phyloP scores from a whole-genome alignment of 2,888 invertebrate species.

The Conchocele bisecta region DNA sequence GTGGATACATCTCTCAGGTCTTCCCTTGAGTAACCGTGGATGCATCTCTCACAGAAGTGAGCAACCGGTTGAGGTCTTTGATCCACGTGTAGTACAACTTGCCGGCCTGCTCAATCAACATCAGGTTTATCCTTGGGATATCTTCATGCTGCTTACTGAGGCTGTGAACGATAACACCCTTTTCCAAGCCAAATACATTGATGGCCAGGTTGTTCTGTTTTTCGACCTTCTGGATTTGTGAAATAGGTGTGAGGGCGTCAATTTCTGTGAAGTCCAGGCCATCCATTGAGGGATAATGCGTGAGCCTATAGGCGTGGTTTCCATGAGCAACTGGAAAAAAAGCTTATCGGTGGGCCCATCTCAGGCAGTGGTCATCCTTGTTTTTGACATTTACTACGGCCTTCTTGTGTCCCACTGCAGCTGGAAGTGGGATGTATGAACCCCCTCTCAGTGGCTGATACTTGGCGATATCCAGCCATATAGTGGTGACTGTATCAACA shows the following conservation, averaged over 20 bases:
- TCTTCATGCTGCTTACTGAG: background rate
- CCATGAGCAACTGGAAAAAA: too few relatives aligned
- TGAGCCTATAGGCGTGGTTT: too few relatives aligned
- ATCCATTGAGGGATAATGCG: conserved; percentile 7
- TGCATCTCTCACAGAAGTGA: background rate
- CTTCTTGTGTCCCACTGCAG: background rate
- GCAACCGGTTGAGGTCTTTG: conserved; percentile 11
- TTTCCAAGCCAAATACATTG: too few relatives aligned
- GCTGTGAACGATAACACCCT: conserved; percentile 5
- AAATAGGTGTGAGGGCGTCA: conserved; percentile 17
- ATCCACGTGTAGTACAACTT: conserved; percentile 38
- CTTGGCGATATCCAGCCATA: too few relatives aligned
- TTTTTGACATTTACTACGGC: too few relatives aligned
- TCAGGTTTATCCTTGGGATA: conserved; percentile 12
- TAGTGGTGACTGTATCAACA: too few relatives aligned
- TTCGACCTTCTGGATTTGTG: conserved; percentile 19
- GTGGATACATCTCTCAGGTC: conserved; percentile 36
- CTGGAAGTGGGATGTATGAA: background rate
- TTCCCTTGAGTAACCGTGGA: background rate
- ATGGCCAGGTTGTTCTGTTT: conserved; percentile 30
- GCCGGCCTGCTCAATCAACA: conserved; percentile 28
- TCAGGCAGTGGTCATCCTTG: background rate
- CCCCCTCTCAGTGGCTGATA: background rate
- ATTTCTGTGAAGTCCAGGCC: conserved; percentile 26
- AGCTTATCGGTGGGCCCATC: background rate